Evolutionary conservation across 2,113 vertebrate genomes (phyloP).

Genomic region (Brevimyrus niger): DNA sequence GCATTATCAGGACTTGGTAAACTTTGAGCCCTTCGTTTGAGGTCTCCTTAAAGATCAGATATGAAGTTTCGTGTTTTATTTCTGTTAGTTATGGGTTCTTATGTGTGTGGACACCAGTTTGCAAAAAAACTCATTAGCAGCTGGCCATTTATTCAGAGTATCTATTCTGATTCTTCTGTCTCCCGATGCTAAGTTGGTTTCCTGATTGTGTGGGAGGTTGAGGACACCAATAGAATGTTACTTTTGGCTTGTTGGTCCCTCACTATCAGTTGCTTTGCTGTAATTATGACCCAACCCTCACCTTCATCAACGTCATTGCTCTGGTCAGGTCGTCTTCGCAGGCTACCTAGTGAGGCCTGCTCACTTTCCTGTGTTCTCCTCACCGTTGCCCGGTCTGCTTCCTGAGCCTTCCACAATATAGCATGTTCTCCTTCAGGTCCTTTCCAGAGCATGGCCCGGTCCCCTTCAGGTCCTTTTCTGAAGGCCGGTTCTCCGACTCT

Average conservation of each 20-base stretch:
- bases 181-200: background rate
- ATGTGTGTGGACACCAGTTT: background rate
- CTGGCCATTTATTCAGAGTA: background rate
- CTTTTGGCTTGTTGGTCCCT: background rate
- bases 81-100: background rate
- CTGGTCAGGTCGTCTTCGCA: constrained; percentile 27
- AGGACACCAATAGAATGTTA: background rate
- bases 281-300: constrained; percentile 34
- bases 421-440: constrained; percentile 36
- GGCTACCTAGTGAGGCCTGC: constrained; percentile 5
- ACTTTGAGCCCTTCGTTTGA: background rate
- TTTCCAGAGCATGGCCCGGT: constrained; percentile 22
- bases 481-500: constrained; percentile 33
- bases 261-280: background rate
- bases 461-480: constrained; percentile 13
- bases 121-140: background rate
- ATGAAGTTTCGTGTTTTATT: background rate
- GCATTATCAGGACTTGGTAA: background rate
- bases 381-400: constrained; percentile 15
- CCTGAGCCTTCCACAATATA: constrained; percentile 10
- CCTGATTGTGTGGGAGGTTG: background rate
- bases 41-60: background rate
- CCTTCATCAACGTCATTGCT: constrained; percentile 62
- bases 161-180: background rate
- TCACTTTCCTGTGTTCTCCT: constrained; percentile 41